These are phyloP conservation scores for Chaetops frenatus DNA, from an alignment of 2,113 vertebrate species.

Conservation along the genomic window DNA sequence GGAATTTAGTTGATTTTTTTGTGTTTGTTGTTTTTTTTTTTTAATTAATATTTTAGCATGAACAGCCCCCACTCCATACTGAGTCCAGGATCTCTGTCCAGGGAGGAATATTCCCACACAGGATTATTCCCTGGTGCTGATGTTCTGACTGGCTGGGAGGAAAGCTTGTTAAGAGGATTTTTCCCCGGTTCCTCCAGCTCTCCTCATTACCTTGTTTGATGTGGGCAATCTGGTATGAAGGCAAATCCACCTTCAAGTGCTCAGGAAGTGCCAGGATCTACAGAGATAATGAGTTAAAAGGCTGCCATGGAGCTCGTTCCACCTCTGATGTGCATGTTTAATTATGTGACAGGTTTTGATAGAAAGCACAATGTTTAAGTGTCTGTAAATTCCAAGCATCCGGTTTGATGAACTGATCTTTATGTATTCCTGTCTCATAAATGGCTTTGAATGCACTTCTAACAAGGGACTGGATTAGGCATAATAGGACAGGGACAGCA, in stretches of 20 bases:
- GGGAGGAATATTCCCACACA: neutral
- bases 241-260: neutral
- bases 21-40: rapidly evolving
- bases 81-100: rapidly evolving
- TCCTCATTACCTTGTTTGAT: neutral
- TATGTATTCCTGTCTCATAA: conserved; percentile 54
- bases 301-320: neutral
- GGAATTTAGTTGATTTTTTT: neutral
- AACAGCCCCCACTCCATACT: rapidly evolving
- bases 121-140: neutral
- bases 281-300: neutral
- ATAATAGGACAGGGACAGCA: conserved; percentile 3
- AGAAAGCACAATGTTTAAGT: neutral
- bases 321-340: neutral
- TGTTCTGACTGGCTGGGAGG: neutral
- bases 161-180: neutral
- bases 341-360: conserved; percentile 8
- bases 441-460: conserved; percentile 38
- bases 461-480: conserved; percentile 9
- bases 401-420: conserved; percentile 52
- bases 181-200: neutral
- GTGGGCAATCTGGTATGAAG: neutral
- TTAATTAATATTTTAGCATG: neutral
- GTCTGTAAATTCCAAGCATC: conserved; percentile 6
- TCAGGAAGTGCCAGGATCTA: neutral